Percentiles rank a stretch among this genome's conserved stretches.
phyloP scores from a whole-genome alignment of 2,113 vertebrate species.

The Stegastes partitus region DNA sequence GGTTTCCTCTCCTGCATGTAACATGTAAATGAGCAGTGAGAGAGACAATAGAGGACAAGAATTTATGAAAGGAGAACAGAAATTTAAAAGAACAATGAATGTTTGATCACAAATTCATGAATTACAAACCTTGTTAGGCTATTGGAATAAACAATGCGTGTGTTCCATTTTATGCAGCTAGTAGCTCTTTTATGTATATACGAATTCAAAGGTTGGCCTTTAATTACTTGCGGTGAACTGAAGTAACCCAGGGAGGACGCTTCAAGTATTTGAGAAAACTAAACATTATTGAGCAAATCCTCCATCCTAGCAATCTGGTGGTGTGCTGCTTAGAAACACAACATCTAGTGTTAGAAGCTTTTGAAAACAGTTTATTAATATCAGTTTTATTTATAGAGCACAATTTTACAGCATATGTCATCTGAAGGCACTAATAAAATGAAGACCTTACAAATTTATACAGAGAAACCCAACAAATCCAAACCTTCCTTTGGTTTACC shows the following conservation, averaged over 20 bases:
- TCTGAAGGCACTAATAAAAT: no score
- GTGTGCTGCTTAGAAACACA: background rate
- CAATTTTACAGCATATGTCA: no score
- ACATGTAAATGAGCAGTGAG: slow-evolving; percentile 19
- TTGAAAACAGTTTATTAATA: background rate
- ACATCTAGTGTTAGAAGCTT: background rate
- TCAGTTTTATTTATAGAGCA: no score
- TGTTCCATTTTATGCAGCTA: background rate
- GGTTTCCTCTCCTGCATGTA: slow-evolving; percentile 13
- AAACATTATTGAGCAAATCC: background rate
- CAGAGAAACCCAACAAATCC: no score
- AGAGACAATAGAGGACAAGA: background rate
- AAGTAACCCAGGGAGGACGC: no score
- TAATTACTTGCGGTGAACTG: no score
- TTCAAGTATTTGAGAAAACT: background rate
- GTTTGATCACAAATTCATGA: slow-evolving; percentile 20
- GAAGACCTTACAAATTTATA: no score
- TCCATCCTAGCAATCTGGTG: background rate
- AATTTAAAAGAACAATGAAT: slow-evolving; percentile 11
- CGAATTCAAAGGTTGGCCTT: no score
- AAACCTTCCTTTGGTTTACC: no score
- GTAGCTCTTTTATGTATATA: no score
- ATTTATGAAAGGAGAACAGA: slow-evolving; percentile 7
- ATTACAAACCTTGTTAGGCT: slow-evolving; percentile 12
- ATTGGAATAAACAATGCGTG: background rate